phyloP scores from a whole-genome alignment of 2,113 vertebrate genomes.

The Odontophorus gujanensis region DNA sequence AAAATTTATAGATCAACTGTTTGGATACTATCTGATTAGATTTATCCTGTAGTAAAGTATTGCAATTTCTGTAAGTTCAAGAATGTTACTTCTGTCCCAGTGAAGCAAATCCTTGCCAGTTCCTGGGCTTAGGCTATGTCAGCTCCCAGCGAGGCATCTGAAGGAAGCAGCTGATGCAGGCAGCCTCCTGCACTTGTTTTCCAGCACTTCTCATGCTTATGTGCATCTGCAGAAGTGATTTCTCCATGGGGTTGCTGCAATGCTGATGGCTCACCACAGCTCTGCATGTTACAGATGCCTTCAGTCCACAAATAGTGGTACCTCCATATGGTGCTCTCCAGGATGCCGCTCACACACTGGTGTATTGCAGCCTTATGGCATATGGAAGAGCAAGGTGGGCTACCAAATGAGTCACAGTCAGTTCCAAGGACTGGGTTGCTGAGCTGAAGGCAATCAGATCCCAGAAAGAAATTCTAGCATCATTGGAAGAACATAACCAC shows the following conservation, averaged over 20 bases:
- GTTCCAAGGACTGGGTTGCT: neutral
- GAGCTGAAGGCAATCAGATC: neutral
- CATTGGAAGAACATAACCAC: neutral
- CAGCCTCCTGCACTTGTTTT: neutral
- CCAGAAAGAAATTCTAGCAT: neutral
- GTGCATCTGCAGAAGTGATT: accelerated
- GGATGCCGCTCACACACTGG: neutral
- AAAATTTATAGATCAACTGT: slow-evolving; percentile 19
- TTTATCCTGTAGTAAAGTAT: slow-evolving; percentile 43
- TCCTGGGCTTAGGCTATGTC: neutral
- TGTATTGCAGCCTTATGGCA: neutral
- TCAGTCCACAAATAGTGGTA: neutral
- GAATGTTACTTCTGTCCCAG: neutral
- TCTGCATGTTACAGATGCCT: neutral
- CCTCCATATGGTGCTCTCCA: neutral
- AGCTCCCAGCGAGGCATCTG: neutral
- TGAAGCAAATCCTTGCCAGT: neutral
- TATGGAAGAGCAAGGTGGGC: neutral
- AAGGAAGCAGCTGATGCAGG: neutral
- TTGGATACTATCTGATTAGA: slow-evolving; percentile 45
- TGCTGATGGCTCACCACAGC: accelerated
- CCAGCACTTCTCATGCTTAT: accelerated
- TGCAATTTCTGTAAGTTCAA: slow-evolving; percentile 23
- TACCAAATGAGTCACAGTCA: neutral
- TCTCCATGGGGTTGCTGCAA: neutral